phyloP scores from a whole-genome alignment of 2,797 vertebrate species.

The Halcyon chelicuti region DNA sequence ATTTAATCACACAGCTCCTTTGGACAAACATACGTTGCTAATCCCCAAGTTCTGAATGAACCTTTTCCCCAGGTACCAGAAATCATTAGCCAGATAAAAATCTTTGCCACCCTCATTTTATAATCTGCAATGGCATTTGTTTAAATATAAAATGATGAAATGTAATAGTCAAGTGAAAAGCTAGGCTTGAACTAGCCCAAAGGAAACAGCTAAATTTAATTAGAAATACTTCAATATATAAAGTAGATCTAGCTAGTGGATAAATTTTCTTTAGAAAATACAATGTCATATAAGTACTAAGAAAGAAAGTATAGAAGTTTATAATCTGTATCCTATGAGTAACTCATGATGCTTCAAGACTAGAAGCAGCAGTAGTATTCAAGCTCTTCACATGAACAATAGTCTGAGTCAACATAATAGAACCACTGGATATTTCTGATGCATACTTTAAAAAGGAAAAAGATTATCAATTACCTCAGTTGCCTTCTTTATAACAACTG shows the following conservation, averaged over 20 bases:
- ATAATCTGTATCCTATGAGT: background rate
- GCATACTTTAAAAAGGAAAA: background rate
- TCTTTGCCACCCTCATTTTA: background rate
- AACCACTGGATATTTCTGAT: background rate
- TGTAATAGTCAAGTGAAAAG: background rate
- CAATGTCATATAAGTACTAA: background rate
- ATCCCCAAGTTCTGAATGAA: conserved; percentile 2
- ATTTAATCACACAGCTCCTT: background rate
- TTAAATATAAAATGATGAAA: background rate
- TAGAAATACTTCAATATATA: background rate
- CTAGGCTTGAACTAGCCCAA: background rate
- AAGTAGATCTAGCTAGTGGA: background rate
- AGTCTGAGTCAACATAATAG: background rate
- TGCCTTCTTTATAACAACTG: background rate
- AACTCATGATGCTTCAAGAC: background rate
- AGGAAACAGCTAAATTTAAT: background rate
- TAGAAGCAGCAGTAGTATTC: background rate
- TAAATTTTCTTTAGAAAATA: background rate
- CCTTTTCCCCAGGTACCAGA: background rate
- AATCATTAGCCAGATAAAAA: conserved; percentile 36
- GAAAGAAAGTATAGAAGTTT: background rate
- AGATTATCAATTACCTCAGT: background rate
- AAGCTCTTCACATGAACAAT: background rate
- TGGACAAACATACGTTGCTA: conserved; percentile 6
- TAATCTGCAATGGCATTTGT: background rate